These are phyloP conservation scores for Cetoscarus ocellatus DNA, from an alignment of 2,797 vertebrate species.

Conservation along the genomic window DNA sequence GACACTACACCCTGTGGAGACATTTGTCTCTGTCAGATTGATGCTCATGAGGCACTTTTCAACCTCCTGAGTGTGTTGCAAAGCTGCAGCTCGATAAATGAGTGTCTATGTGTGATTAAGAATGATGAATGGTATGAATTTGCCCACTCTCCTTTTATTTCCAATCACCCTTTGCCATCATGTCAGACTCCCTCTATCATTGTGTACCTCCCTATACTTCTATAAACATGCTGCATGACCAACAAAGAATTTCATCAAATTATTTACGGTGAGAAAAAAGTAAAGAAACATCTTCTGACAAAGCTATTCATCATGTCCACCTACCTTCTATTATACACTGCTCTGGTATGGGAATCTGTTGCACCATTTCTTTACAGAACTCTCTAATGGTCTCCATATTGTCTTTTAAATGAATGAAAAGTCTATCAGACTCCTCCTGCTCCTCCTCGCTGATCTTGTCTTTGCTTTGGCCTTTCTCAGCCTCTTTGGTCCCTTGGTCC, in stretches of 20 bases:
- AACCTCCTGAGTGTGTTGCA: conserved; percentile 2
- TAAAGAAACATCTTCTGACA: conserved; percentile 1
- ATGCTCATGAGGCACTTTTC: conserved; percentile 26
- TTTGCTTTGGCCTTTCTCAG: conserved; percentile 72
- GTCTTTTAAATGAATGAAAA: conserved; percentile 90
- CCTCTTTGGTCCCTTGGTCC: conserved; percentile 35
- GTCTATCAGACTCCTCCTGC: conserved; percentile 82
- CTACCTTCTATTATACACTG: conserved; percentile 95
- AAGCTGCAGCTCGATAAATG: conserved; percentile 8
- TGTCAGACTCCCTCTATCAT: conserved; percentile 29
- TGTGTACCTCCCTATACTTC: neutral
- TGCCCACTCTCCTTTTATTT: too few relatives aligned
- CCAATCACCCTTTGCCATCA: conserved; percentile 43
- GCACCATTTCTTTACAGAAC: conserved; percentile 86
- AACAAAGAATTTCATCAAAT: neutral
- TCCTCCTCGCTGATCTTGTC: conserved; percentile 40
- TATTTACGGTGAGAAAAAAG: too few relatives aligned
- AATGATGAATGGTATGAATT: too few relatives aligned
- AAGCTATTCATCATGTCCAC: conserved; percentile 7
- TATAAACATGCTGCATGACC: neutral
- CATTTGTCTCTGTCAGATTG: conserved; percentile 32
- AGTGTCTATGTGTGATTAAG: conserved; percentile 15
- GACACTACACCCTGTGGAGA: conserved; percentile 4
- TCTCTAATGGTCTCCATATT: conserved; percentile 89
- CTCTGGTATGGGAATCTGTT: conserved; percentile 91